A percentile compares a stretch with the other conserved stretches of the same genome.
Evolutionary conservation across 2,113 vertebrate genomes (phyloP).

Genomic region (Ochotona curzoniae): DNA sequence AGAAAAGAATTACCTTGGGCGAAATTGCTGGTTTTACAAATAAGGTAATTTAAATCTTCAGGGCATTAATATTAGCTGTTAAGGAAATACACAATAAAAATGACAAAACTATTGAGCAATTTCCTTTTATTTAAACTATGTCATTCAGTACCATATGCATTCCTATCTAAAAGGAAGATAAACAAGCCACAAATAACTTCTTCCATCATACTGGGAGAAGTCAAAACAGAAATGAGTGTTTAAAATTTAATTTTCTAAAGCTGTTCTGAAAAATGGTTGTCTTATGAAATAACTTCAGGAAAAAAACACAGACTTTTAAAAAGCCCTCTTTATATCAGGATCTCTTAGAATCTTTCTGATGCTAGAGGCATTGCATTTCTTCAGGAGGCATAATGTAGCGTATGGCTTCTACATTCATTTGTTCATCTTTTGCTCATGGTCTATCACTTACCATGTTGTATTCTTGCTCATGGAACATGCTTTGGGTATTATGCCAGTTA

Average conservation of each 20-base stretch:
- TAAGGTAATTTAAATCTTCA: slow-evolving; percentile 47
- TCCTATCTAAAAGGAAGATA: neutral
- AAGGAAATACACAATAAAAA: slow-evolving; percentile 34
- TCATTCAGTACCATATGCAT: neutral
- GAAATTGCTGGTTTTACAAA: slow-evolving; percentile 34
- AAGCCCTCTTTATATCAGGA: neutral
- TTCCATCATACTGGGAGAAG: neutral
- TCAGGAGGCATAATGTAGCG: neutral
- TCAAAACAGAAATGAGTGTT: slow-evolving; percentile 26
- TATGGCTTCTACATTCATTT: neutral
- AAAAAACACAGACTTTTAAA: neutral
- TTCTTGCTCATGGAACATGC: neutral
- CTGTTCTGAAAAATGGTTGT: slow-evolving; percentile 1
- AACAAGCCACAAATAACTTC: neutral
- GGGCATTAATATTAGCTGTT: slow-evolving; percentile 30
- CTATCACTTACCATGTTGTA: neutral
- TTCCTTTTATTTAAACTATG: neutral
- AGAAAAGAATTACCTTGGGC: neutral
- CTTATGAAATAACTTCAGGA: neutral
- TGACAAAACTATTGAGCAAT: neutral
- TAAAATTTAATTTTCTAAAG: neutral
- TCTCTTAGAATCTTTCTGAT: neutral
- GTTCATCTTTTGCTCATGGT: neutral
- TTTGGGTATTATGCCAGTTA: neutral
- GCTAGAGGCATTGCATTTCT: neutral